Evolutionary conservation across 2,888 invertebrate genomes (phyloP), one percentile per base, ranked within the genome.

Genomic region (Nomada hirtipes): DNA sequence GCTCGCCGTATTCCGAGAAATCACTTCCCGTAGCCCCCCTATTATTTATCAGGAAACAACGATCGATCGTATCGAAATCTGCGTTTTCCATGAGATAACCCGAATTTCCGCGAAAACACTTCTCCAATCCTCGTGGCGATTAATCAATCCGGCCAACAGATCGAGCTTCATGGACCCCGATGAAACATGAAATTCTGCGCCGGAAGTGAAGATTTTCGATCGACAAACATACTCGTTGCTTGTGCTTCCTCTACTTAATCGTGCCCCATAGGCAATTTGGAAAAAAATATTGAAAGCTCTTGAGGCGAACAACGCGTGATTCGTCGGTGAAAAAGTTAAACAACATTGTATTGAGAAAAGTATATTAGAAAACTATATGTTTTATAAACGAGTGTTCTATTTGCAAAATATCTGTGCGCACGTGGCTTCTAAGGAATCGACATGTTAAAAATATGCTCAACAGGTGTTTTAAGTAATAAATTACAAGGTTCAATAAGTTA

Each of bases 61-160:
- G 53, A 53, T 26, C 53, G 72, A 63, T 72, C 70, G 60, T 20
- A 9, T 15, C 47, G 70, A 52, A 53, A 72, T 64, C 64, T n/a
- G 63, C 63, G 42, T 64, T 72, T 55, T 44, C 26, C 55, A 52
- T 11, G 20, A 36, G 73, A 72, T 23, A 53, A 53, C 42, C 11
- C 36, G 65, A 29, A 44, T 47, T 26, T 29, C 15, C 29, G 26
- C 64, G 55, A 64, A 36, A 65, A 65, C 73, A 47, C 64, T 36
- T 57, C 47, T 65, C 29, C n/a, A 73, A 57, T 47, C 44, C 57
- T n/a, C 4, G 1, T 1, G 1, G 47, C 65, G 65, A 65, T 73
- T 65, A 73, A 73, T 73, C 73, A 65, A 65, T 36, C 57, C 13
- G 20, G 29, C n/a, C 64, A 57, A 55, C 55, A 55, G 55, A 73